phyloP scores from a whole-genome alignment of 2,797 vertebrate species.

The Denticeps clupeoides region DNA sequence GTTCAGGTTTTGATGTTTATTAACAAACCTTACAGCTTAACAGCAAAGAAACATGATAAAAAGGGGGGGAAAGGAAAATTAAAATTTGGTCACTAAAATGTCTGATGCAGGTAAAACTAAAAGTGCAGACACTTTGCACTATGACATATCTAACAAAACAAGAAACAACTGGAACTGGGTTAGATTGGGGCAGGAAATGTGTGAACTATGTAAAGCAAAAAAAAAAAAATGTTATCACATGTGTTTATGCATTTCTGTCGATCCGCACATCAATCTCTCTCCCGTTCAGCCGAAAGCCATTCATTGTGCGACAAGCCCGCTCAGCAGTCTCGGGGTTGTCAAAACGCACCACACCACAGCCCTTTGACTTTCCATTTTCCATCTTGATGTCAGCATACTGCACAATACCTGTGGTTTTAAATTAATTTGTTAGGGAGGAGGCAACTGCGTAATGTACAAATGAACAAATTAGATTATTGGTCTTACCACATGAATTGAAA shows the following conservation, averaged over 20 bases:
- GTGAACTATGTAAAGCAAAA: constrained; percentile 9
- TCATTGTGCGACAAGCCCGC: constrained; percentile 90
- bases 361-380: constrained; percentile 97
- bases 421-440: background rate
- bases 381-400: constrained; percentile 96
- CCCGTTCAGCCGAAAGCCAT: constrained; percentile 83
- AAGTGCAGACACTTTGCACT: constrained; percentile 33
- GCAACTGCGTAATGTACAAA: too few species aligned
- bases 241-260: constrained; percentile 82
- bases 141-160: constrained; percentile 35
- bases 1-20: constrained; percentile 48
- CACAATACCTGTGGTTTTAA: constrained; percentile 72
- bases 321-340: constrained; percentile 90
- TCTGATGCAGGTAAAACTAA: constrained; percentile 43
- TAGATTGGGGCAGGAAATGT: constrained; percentile 13
- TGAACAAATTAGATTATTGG: too few species aligned
- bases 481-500: constrained; percentile 88
- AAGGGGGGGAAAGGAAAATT: constrained; percentile 22
- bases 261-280: constrained; percentile 94
- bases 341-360: constrained; percentile 90
- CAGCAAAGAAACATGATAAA: constrained; percentile 35
- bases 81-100: constrained; percentile 59
- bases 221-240: too few species aligned
- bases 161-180: constrained; percentile 21
- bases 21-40: constrained; percentile 59